phyloP scores from a whole-genome alignment of 2,797 vertebrate species.

The Chaetodon trifasciatus region DNA sequence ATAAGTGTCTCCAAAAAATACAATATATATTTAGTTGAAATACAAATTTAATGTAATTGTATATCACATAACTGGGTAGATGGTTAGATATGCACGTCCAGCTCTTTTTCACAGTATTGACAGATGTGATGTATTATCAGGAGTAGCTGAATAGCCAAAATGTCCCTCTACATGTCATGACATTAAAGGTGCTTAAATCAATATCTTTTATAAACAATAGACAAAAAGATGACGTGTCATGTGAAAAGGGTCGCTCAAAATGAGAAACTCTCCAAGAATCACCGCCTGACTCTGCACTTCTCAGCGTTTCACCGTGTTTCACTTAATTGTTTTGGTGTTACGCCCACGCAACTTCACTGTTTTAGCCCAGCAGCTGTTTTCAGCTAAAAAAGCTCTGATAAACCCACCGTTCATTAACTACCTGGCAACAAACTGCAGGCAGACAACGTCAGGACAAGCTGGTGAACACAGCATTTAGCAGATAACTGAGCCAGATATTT shows the following conservation, averaged over 20 bases:
- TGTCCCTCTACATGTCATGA: background rate
- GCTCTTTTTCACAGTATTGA: background rate
- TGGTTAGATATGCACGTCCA: background rate
- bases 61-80: background rate
- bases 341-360: background rate
- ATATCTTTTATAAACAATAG: background rate
- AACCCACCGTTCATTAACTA: background rate
- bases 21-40: background rate
- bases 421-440: background rate
- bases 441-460: background rate
- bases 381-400: background rate
- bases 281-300: background rate
- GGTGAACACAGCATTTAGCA: background rate
- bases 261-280: background rate
- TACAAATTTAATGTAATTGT: background rate
- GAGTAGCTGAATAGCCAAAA: background rate
- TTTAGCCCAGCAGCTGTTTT: slow-evolving; percentile 1
- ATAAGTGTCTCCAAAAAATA: background rate
- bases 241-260: background rate
- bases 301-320: background rate
- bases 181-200: background rate
- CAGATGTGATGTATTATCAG: background rate
- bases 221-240: background rate
- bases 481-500: background rate
- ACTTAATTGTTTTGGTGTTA: background rate